Percentiles rank a stretch among this genome's conserved stretches.
Evolutionary conservation across 2,113 vertebrate species (phyloP).

Genomic region (Crotalus helleri): DNA sequence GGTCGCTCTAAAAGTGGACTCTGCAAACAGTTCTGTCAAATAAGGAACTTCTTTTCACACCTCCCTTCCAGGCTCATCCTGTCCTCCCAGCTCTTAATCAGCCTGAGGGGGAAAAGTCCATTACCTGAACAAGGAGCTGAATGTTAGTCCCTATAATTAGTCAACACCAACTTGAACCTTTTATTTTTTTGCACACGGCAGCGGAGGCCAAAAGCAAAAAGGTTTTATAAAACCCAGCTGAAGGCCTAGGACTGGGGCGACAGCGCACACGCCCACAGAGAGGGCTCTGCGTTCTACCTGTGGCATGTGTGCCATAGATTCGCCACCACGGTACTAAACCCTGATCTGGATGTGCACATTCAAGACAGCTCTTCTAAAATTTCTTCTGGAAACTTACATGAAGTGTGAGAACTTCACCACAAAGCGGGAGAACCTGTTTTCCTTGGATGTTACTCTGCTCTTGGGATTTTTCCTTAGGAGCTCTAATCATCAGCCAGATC

Average conservation of each 20-base stretch:
- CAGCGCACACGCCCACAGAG: too few species aligned
- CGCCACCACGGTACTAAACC: too few species aligned
- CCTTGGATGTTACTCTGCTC: not conserved
- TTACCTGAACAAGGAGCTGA: constrained; percentile 1
- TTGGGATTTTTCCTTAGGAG: not conserved
- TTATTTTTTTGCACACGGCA: too few species aligned
- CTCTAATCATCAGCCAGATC: not conserved
- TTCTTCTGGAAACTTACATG: not conserved
- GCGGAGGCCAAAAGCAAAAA: too few species aligned
- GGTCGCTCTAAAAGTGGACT: constrained; percentile 37
- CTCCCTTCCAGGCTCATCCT: constrained; percentile 7
- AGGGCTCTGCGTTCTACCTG: too few species aligned
- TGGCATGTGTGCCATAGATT: too few species aligned
- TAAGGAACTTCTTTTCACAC: constrained; percentile 22
- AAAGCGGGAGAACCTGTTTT: not conserved
- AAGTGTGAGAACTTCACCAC: not conserved
- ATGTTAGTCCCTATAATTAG: not conserved
- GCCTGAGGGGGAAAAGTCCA: not conserved
- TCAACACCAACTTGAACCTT: not conserved
- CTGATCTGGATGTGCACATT: not conserved
- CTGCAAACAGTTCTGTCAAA: constrained; percentile 41
- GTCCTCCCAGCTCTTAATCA: not conserved
- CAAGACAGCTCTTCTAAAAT: not conserved
- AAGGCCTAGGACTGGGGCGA: too few species aligned
- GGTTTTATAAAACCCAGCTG: too few species aligned